Evolutionary conservation across 2,888 invertebrate genomes (phyloP).

Genomic region (Tipula confusa): DNA sequence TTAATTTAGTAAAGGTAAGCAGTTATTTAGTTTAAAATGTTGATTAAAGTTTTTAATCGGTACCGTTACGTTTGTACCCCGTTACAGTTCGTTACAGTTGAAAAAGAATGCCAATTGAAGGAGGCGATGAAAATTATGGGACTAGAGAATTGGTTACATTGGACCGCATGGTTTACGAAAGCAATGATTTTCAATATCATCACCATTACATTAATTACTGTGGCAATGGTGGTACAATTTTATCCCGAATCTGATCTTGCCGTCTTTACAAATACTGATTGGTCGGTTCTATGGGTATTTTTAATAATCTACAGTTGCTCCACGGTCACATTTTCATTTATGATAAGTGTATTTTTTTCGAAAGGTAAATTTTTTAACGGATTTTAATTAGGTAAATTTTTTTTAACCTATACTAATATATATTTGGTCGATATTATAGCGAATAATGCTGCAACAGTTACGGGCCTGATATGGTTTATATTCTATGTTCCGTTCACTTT

Average conservation of each 20-base stretch:
- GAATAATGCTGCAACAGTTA: constrained; percentile 71
- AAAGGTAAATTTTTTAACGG: constrained; percentile 45
- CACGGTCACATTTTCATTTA: constrained; percentile 72
- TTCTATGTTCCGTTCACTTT: constrained; percentile 69
- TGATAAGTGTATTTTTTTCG: constrained; percentile 73
- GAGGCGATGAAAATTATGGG: constrained; percentile 94
- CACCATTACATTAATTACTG: constrained; percentile 56
- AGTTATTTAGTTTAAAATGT: neutral
- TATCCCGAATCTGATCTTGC: constrained; percentile 51
- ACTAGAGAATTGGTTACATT: constrained; percentile 74
- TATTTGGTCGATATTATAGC: constrained; percentile 50
- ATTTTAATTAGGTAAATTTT: neutral
- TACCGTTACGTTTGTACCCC: no score
- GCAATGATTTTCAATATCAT: constrained; percentile 64
- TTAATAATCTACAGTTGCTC: constrained; percentile 65
- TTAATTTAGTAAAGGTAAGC: constrained; percentile 66
- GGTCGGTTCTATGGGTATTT: constrained; percentile 64
- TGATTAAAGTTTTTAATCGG: no score
- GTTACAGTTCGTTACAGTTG: constrained; percentile 51
- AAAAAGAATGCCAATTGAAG: constrained; percentile 63
- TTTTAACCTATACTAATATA: neutral
- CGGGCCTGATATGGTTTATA: constrained; percentile 72
- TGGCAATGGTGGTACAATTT: constrained; percentile 60
- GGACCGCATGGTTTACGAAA: constrained; percentile 82
- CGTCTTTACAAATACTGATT: constrained; percentile 66